These are phyloP conservation scores for Nannoperca australis DNA, from an alignment of 2,797 vertebrate species.

Conservation along the genomic window DNA sequence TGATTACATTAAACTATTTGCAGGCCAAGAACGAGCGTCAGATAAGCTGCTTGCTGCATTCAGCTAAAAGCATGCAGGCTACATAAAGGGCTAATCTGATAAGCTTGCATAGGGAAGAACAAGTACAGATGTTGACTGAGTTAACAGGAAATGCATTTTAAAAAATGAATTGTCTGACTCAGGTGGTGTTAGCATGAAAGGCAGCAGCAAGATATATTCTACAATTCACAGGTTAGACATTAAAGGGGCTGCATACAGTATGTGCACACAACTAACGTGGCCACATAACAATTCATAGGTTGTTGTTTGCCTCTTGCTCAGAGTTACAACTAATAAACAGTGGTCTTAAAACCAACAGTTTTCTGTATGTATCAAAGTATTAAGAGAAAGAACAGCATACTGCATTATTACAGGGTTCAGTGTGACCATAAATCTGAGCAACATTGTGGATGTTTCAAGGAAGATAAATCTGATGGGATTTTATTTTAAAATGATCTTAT, in stretches of 20 bases:
- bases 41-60: slow-evolving; percentile 44
- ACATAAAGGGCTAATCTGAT: slow-evolving; percentile 37
- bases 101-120: not conserved
- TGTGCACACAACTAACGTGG: not conserved
- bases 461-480: no score
- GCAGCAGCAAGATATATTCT: not conserved
- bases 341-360: not conserved
- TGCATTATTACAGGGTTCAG: no score
- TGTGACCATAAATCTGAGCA: no score
- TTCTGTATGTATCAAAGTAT: not conserved
- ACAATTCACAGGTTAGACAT: not conserved
- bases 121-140: slow-evolving; percentile 16
- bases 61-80: slow-evolving; percentile 38
- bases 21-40: slow-evolving; percentile 20
- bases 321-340: not conserved
- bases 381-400: not conserved
- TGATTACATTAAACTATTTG: slow-evolving; percentile 28
- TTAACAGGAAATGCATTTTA: slow-evolving; percentile 12
- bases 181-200: not conserved
- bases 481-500: no score
- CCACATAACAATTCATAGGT: not conserved
- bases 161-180: slow-evolving; percentile 4
- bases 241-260: not conserved
- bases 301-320: not conserved
- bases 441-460: no score